Evolutionary conservation across 1,140 invertebrate species (phyloP).

Genomic region (Gryon sp.): DNA sequence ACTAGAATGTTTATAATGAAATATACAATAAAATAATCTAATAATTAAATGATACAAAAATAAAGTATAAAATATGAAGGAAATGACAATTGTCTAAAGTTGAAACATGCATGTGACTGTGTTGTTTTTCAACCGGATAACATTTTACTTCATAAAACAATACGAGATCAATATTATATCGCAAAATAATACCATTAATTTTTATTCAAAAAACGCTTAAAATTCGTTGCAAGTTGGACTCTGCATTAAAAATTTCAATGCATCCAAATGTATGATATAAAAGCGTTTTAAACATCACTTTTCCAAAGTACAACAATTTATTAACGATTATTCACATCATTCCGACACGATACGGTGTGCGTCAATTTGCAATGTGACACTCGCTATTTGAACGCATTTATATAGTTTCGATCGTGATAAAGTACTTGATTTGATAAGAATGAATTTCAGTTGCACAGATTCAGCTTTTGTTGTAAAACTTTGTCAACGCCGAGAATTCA

Average conservation of each 20-base stretch:
- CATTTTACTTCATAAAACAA: conserved; percentile 51
- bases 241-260: no score
- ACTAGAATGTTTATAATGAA: no score
- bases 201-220: background rate
- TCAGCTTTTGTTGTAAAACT: conserved; percentile 1
- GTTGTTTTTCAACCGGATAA: no score
- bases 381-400: conserved; percentile 13
- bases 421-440: no score
- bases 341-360: background rate
- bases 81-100: no score
- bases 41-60: no score
- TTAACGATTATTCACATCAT: no score
- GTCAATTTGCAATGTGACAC: conserved; percentile 13
- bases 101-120: no score
- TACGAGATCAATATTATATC: conserved; percentile 55
- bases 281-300: background rate
- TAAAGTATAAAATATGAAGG: no score
- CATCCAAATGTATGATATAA: background rate
- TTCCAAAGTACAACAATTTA: background rate
- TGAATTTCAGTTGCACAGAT: no score
- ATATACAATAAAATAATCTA: no score
- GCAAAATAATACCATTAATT: conserved; percentile 14
- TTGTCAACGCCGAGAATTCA: background rate
- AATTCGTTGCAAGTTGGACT: no score
- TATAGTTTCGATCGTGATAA: background rate